Evolutionary conservation across 2,797 vertebrate species (phyloP).

Genomic region (Mormyrus proboscirostris): DNA sequence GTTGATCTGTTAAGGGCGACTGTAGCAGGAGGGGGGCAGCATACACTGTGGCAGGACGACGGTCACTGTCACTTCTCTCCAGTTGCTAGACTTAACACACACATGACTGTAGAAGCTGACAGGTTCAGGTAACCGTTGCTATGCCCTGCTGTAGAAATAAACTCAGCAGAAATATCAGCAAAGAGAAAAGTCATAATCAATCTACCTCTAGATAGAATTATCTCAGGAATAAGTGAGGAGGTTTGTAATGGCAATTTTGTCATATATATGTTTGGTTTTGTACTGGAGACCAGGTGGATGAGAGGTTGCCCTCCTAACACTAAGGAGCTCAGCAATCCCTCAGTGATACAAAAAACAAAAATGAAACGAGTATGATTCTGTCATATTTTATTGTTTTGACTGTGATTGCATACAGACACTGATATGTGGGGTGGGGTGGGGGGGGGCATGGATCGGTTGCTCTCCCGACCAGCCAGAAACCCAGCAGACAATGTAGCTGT

Average conservation of each 20-base stretch:
- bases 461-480: slow-evolving; percentile 86
- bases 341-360: not conserved
- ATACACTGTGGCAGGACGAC: not conserved
- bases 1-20: not conserved
- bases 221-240: not conserved
- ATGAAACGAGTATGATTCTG: not conserved
- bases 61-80: not conserved
- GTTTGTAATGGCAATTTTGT: not conserved
- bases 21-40: not conserved
- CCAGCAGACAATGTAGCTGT: slow-evolving; percentile 99
- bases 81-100: not conserved
- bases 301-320: not conserved
- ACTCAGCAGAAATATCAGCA: not conserved
- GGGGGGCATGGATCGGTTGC: slow-evolving; percentile 10
- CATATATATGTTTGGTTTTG: not conserved
- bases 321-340: not conserved
- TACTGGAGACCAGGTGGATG: not conserved
- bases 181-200: not conserved
- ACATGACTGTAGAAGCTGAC: not conserved
- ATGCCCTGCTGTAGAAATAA: not conserved
- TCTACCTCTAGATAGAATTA: not conserved
- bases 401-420: not conserved
- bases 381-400: not conserved
- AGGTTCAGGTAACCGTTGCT: not conserved
- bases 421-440: not conserved